Conservation (phyloP, 2,113 vertebrate species). For the Nannospalax galili region DNA sequence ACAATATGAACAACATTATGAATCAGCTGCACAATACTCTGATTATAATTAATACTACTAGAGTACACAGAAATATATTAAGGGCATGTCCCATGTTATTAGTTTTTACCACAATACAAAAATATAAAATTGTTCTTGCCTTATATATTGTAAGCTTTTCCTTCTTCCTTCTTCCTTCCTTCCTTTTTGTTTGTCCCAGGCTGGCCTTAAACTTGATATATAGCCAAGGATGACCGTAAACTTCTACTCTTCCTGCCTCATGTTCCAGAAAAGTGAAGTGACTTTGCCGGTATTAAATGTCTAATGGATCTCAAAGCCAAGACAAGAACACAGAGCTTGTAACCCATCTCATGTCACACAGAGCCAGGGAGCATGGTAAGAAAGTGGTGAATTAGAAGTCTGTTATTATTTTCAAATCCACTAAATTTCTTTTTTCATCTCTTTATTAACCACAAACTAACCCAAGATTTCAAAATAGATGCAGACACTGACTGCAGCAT, state of each 20-base stretch:
- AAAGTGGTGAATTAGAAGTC: not conserved
- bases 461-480: conserved; percentile 39
- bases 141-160: not conserved
- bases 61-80: not conserved
- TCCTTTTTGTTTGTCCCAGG: too few relatives aligned
- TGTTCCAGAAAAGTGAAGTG: not conserved
- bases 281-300: not conserved
- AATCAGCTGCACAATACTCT: not conserved
- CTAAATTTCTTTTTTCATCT: not conserved
- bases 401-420: not conserved
- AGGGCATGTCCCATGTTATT: not conserved
- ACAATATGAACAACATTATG: not conserved
- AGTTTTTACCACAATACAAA: not conserved
- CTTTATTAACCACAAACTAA: conserved; percentile 45
- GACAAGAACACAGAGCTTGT: not conserved
- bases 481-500: conserved; percentile 2
- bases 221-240: too few relatives aligned
- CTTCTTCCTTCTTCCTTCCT: too few relatives aligned
- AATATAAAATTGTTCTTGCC: not conserved
- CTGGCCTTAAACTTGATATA: too few relatives aligned
- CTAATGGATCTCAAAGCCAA: not conserved
- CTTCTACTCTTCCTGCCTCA: too few relatives aligned
- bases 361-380: not conserved
- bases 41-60: not conserved
- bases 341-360: not conserved